These are phyloP conservation scores for Propithecus coquereli DNA, from an alignment of 2,113 vertebrate species.

Conservation along the genomic window DNA sequence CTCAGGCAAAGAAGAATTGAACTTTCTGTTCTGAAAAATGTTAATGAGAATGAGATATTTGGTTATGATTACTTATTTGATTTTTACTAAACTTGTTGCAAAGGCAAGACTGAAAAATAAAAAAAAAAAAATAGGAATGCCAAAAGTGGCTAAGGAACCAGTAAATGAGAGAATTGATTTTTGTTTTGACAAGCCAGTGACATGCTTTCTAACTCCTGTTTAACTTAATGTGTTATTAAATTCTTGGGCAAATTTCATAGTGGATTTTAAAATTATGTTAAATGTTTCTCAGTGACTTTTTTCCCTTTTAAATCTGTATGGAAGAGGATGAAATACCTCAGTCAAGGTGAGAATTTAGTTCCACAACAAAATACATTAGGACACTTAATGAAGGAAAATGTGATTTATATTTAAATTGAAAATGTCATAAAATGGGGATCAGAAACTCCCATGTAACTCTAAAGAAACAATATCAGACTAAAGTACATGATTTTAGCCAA, in stretches of 20 bases:
- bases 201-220: not conserved
- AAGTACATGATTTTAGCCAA: conserved; percentile 15
- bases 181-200: not conserved
- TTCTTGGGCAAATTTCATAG: not conserved
- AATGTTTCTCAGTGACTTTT: not conserved
- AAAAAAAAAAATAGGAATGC: not conserved
- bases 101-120: not conserved
- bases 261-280: conserved; percentile 2
- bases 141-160: not conserved
- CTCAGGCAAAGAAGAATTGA: not conserved
- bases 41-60: not conserved
- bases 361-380: not conserved
- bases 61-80: not conserved
- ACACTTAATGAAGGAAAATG: not conserved
- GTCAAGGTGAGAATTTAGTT: not conserved
- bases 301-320: not conserved
- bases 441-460: not conserved
- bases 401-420: not conserved
- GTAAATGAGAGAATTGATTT: not conserved
- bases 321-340: not conserved
- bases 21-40: not conserved
- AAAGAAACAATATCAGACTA: not conserved
- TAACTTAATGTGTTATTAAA: not conserved
- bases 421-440: not conserved
- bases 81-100: not conserved